Evolutionary conservation across 2,888 invertebrate genomes (phyloP).

Genomic region (Papilio gigon): DNA sequence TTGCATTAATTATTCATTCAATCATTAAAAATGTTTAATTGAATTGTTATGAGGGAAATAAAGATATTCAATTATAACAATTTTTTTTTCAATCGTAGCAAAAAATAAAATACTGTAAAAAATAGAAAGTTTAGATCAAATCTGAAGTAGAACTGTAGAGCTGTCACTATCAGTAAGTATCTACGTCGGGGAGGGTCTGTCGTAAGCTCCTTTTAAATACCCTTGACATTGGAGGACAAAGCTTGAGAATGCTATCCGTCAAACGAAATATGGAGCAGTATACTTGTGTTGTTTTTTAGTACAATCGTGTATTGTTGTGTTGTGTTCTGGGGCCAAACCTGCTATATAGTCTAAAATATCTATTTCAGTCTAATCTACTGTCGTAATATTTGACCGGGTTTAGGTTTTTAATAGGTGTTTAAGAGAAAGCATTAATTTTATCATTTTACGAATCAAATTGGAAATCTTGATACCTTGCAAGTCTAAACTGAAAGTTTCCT

Average conservation of each 20-base stretch:
- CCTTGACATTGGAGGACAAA: constrained; percentile 21
- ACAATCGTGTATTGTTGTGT: no score
- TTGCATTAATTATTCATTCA: no score
- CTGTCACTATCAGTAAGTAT: not conserved
- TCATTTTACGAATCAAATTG: not conserved
- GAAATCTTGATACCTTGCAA: not conserved
- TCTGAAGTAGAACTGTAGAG: not conserved
- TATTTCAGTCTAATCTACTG: not conserved
- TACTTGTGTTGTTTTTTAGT: no score
- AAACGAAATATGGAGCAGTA: not conserved
- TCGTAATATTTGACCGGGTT: no score
- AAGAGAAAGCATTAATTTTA: no score
- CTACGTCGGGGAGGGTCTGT: constrained; percentile 5
- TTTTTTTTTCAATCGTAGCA: no score
- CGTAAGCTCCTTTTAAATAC: constrained; percentile 28
- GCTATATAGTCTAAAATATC: not conserved
- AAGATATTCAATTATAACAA: no score
- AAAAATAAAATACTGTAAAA: not conserved
- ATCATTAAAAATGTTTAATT: no score
- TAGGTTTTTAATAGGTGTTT: no score
- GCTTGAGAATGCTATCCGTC: not conserved
- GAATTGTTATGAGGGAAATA: no score
- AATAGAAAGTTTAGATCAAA: not conserved
- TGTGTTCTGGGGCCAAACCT: no score
- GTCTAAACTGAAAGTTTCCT: no score